Evolutionary conservation across 2,113 vertebrate species (phyloP).

Genomic region (Rhinoptilus africanus): DNA sequence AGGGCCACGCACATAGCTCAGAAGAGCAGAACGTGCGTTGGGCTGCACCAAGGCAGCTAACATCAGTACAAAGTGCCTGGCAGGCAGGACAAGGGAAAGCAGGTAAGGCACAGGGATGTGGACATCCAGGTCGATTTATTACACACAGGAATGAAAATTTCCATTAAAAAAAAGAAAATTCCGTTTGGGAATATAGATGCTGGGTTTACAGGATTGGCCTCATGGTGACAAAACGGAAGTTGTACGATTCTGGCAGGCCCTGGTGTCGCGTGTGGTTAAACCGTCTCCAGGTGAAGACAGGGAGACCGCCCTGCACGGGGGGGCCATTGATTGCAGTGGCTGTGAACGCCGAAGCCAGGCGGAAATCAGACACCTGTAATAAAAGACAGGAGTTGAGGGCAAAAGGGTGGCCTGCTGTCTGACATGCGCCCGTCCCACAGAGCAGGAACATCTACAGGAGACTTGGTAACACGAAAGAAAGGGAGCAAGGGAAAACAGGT

Average conservation of each 20-base stretch:
- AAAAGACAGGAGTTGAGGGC: background rate
- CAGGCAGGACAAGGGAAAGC: background rate
- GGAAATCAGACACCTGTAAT: constrained; percentile 84
- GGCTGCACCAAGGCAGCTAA: accelerated
- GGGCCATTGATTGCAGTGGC: constrained; percentile 86
- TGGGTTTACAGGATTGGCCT: constrained; percentile 75
- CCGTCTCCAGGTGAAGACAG: constrained; percentile 80
- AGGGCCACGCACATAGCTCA: background rate
- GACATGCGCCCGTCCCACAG: background rate
- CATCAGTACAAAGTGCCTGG: background rate
- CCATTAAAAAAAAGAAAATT: background rate
- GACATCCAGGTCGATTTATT: constrained; percentile 49
- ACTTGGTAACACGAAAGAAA: background rate
- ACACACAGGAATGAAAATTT: constrained; percentile 30
- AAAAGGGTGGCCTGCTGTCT: accelerated
- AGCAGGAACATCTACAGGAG: background rate
- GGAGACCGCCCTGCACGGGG: constrained; percentile 81
- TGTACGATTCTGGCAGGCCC: constrained; percentile 82
- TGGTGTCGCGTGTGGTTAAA: constrained; percentile 82
- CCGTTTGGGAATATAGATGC: background rate
- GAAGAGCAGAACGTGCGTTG: background rate
- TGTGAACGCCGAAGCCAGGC: constrained; percentile 75
- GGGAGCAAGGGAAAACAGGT: accelerated
- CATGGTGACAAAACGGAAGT: constrained; percentile 86
- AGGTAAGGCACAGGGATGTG: background rate